A percentile compares a stretch with the other conserved stretches of the same genome.
phyloP scores from a whole-genome alignment of 2,888 invertebrate genomes.

The Lepas anatifera region DNA sequence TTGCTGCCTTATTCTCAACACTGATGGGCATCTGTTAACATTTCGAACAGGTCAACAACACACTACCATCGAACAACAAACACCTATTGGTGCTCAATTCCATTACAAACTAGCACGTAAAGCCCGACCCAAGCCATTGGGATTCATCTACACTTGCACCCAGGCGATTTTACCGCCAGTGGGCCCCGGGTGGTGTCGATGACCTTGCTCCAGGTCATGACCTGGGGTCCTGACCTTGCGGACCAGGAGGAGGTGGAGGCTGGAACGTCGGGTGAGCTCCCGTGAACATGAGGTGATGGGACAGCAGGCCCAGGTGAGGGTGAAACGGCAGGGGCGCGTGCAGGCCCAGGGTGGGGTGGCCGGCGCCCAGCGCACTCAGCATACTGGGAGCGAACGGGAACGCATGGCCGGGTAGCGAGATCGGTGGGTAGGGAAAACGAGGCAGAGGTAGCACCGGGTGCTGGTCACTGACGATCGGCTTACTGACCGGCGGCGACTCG shows the following conservation, averaged over 20 bases:
- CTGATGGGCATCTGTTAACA: too few species aligned
- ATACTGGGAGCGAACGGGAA: slow-evolving; percentile 16
- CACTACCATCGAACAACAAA: too few species aligned
- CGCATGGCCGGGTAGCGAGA: slow-evolving; percentile 22
- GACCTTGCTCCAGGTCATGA: background rate
- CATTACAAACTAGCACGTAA: too few species aligned
- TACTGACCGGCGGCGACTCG: background rate
- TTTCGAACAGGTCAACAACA: too few species aligned
- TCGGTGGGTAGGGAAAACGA: slow-evolving; percentile 23
- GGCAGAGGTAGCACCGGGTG: slow-evolving; percentile 21
- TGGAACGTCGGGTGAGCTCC: background rate
- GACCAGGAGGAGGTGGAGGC: background rate
- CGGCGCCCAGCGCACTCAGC: slow-evolving; percentile 19
- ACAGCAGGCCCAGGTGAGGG: slow-evolving; percentile 23
- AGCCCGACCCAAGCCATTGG: too few species aligned
- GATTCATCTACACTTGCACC: too few species aligned
- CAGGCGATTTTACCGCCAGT: too few species aligned
- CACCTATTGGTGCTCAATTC: too few species aligned
- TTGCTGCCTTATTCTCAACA: too few species aligned
- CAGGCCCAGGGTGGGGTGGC: slow-evolving; percentile 19
- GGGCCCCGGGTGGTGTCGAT: background rate
- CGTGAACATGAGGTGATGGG: slow-evolving; percentile 21
- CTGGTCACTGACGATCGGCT: background rate
- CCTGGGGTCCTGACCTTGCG: background rate
- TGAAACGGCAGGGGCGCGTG: slow-evolving; percentile 24